Percentiles rank a stretch among this genome's conserved stretches.
Conservation (phyloP, 2,113 vertebrate genomes). For the Toxotes chatareus region DNA sequence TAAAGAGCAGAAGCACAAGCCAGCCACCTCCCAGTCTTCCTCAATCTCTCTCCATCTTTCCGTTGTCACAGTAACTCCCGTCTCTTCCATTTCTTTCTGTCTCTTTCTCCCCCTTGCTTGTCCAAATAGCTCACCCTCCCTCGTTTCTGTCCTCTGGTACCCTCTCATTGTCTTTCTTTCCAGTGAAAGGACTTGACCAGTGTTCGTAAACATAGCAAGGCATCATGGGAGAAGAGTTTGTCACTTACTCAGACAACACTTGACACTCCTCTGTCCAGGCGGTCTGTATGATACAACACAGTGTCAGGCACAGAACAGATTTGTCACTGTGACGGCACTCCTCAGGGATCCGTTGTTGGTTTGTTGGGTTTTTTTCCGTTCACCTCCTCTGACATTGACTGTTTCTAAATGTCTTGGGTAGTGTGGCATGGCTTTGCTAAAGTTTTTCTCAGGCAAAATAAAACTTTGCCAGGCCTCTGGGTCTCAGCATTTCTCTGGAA, state of each 20-base stretch:
- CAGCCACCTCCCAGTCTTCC: constrained; percentile 66
- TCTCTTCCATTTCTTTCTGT: constrained; percentile 44
- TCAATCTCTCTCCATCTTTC: constrained; percentile 67
- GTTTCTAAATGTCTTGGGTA: constrained; percentile 14
- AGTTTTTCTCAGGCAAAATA: constrained; percentile 17
- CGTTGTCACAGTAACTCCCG: constrained; percentile 64
- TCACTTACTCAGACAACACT: constrained; percentile 71
- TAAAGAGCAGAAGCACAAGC: constrained; percentile 77
- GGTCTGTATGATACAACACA: constrained; percentile 65
- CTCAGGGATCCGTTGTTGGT: constrained; percentile 56
- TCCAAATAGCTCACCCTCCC: constrained; percentile 34
- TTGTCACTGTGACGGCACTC: constrained; percentile 48
- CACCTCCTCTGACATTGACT: constrained; percentile 42
- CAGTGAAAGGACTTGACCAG: constrained; percentile 48
- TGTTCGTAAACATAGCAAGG: constrained; percentile 64
- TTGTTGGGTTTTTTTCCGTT: constrained; percentile 18
- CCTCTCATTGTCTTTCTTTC: constrained; percentile 38
- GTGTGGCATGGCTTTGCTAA: neutral
- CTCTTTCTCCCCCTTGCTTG: constrained; percentile 36
- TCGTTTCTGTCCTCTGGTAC: neutral
- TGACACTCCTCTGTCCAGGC: constrained; percentile 64
- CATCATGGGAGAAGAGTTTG: constrained; percentile 75
- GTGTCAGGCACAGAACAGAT: constrained; percentile 66
- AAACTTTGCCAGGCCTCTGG: neutral
- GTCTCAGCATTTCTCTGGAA: neutral